A percentile compares a stretch with the other conserved stretches of the same genome.
Conservation (phyloP, 2,888 invertebrate genomes). For the Perdita meconis region DNA sequence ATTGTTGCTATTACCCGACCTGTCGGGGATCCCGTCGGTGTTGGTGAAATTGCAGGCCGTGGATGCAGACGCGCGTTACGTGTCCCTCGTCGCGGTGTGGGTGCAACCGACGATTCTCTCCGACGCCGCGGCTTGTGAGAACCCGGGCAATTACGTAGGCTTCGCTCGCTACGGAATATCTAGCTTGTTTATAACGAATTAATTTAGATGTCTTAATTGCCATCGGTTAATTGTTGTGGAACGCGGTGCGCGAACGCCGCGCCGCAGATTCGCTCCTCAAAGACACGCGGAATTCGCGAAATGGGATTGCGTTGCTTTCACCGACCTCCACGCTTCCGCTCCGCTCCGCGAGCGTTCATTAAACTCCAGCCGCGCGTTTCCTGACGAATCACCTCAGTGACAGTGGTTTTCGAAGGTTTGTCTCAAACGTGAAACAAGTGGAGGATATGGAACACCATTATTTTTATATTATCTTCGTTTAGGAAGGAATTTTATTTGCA, state of each 20-base stretch:
- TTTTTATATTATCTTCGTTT: no score
- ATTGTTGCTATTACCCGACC: slow-evolving; percentile 80
- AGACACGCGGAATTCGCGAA: slow-evolving; percentile 69
- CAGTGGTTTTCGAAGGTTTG: no score
- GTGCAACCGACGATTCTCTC: slow-evolving; percentile 21
- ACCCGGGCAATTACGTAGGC: slow-evolving; percentile 82
- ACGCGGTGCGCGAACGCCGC: slow-evolving; percentile 57
- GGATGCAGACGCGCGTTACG: slow-evolving; percentile 15
- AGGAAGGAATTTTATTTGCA: no score
- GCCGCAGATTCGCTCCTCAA: slow-evolving; percentile 60
- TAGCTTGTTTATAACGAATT: slow-evolving; percentile 79
- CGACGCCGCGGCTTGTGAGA: slow-evolving; percentile 78
- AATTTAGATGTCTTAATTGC: slow-evolving; percentile 84
- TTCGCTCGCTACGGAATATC: slow-evolving; percentile 69
- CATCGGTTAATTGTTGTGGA: slow-evolving; percentile 81
- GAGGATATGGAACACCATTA: no score
- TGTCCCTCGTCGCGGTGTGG: background rate
- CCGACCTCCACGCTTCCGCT: slow-evolving; percentile 61
- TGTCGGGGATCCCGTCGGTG: slow-evolving; percentile 52
- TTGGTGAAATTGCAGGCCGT: slow-evolving; percentile 41
- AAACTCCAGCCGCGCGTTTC: slow-evolving; percentile 13
- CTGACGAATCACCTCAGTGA: background rate
- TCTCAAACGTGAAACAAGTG: no score
- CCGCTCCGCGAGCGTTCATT: slow-evolving; percentile 48
- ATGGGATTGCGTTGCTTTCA: slow-evolving; percentile 67